Evolutionary conservation across 2,113 vertebrate species (phyloP).

Genomic region (Hyaena hyaena): DNA sequence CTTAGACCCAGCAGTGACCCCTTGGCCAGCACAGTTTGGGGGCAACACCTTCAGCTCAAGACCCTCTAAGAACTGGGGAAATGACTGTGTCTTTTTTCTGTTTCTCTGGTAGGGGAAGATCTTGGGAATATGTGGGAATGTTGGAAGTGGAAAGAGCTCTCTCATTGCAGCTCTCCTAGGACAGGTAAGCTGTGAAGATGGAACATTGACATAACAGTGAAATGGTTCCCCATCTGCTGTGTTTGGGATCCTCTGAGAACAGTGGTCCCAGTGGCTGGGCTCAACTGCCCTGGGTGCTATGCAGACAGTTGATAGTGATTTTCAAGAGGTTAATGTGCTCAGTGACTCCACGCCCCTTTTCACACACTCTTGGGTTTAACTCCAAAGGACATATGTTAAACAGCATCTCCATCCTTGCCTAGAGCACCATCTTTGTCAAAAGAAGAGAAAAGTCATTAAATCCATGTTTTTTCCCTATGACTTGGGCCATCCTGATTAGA

Average conservation of each 20-base stretch:
- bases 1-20: neutral
- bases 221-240: rapidly evolving
- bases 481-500: neutral
- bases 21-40: neutral
- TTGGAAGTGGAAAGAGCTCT: constrained; percentile 92
- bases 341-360: neutral
- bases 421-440: neutral
- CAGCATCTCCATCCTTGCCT: neutral
- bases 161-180: constrained; percentile 90
- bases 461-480: neutral
- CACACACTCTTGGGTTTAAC: neutral
- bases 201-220: rapidly evolving
- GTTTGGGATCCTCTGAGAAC: neutral
- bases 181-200: constrained; percentile 83
- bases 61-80: neutral
- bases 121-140: constrained; percentile 91
- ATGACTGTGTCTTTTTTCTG: neutral
- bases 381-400: neutral
- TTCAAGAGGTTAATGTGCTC: neutral
- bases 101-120: constrained; percentile 86
- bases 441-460: neutral
- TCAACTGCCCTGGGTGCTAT: rapidly evolving
- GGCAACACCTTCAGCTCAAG: neutral
- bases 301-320: neutral
- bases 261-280: neutral